Conservation (phyloP, 2,888 invertebrate species). For the Lingula anatina region DNA sequence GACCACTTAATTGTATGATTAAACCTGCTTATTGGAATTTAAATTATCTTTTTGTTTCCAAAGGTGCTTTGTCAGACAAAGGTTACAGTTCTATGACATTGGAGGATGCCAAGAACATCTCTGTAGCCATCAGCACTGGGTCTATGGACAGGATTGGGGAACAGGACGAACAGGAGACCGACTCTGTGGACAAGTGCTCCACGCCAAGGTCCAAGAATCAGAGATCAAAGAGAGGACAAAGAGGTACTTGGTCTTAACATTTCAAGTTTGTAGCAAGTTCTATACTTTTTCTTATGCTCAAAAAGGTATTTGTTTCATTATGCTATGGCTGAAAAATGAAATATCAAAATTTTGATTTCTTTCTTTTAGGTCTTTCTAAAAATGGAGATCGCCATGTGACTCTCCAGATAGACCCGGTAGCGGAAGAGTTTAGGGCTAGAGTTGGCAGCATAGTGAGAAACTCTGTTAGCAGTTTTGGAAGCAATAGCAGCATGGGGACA, state of each 20-base stretch:
- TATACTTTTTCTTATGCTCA: too few relatives aligned
- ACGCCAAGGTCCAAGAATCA: not conserved
- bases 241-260: too few relatives aligned
- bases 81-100: constrained; percentile 56
- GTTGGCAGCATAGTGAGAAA: constrained; percentile 65
- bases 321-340: too few relatives aligned
- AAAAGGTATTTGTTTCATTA: too few relatives aligned
- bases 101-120: constrained; percentile 43
- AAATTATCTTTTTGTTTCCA: too few relatives aligned
- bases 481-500: constrained; percentile 19
- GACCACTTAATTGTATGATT: too few relatives aligned
- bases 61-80: constrained; percentile 54
- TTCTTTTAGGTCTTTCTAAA: too few relatives aligned
- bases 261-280: too few relatives aligned
- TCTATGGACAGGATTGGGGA: constrained; percentile 1
- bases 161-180: constrained; percentile 12
- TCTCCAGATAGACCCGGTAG: too few relatives aligned
- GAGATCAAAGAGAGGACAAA: constrained; percentile 15
- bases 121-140: constrained; percentile 12
- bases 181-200: constrained; percentile 5
- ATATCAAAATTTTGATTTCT: too few relatives aligned
- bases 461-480: constrained; percentile 44
- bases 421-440: constrained; percentile 57
- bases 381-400: too few relatives aligned
- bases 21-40: too few relatives aligned